Evolutionary conservation across 2,113 vertebrate species (phyloP).

Genomic region (Perca fluviatilis): DNA sequence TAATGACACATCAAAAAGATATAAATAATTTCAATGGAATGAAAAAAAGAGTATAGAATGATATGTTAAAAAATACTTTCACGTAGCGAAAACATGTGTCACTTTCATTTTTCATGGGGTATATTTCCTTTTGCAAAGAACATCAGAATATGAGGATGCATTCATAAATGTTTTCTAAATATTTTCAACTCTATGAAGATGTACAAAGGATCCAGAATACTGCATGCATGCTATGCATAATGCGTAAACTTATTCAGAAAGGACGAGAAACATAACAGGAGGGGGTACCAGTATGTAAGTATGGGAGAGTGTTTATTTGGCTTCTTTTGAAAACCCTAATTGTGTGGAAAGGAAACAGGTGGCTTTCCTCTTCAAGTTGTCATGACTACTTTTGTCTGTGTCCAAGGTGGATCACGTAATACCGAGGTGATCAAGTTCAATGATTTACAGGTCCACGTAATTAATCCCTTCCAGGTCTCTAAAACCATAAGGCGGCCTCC

Average conservation of each 20-base stretch:
- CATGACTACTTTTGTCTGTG: conserved; percentile 52
- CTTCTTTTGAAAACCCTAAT: neutral
- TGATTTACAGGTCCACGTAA: neutral
- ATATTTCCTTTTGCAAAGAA: neutral
- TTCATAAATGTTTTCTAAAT: neutral
- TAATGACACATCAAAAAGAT: neutral
- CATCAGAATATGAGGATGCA: neutral
- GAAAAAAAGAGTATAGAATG: neutral
- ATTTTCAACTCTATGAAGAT: neutral
- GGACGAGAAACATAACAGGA: neutral
- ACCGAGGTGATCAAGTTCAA: neutral
- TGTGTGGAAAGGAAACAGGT: conserved; percentile 37
- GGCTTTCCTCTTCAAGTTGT: neutral
- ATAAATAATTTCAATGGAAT: neutral
- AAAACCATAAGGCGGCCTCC: neutral
- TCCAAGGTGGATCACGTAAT: neutral
- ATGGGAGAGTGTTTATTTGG: neutral
- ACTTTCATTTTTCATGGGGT: neutral
- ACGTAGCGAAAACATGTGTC: neutral
- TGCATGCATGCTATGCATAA: neutral
- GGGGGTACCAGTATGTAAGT: neutral
- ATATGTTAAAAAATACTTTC: neutral
- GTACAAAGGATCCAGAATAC: neutral
- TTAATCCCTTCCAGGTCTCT: neutral
- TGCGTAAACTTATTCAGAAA: neutral